Base-by-base conservation (phyloP, 2,113 vertebrate genomes). In the Anolis sagrei region DNA sequence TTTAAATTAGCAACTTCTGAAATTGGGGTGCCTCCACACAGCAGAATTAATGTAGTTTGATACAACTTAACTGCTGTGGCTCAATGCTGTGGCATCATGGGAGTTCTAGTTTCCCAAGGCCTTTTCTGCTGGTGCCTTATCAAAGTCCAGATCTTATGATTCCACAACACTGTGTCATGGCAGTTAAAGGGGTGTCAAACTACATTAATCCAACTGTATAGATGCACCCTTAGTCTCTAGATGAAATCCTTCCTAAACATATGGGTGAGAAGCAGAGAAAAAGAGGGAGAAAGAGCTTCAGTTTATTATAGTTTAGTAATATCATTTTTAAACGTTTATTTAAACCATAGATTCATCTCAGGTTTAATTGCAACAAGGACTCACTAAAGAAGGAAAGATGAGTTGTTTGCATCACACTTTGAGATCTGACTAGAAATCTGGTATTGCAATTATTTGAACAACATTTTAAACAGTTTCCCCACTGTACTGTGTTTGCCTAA, bases 381-480 rank as follows among this genome's bases (percentile, higher is more conserved):
- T 82, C 27, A 13, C 62, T n/a, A 68, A 87, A 5, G 76, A 34
- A 68, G 36, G 8, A 89, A 39, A n/a, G 39, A 44, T 88, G 61
- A 27, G 3, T 83, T 75, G 80, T 83, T 76, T 88, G 87, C 78
- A 89, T 39, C 78, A 88, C 83, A 86, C 84, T 81, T 77, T 44
- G 62, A 44, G 27, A 76, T 79, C 36, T 84, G 78, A 83, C 87
- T 90, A 88, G 86, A 89, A 94, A 93, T 86, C 89, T 86, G 86
- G 89, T 91, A 88, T 89, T 91, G 86, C 88, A 92, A 86, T 93
- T 92, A 93, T 54, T 87, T 76, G 84, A 90, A 89, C 90, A 92
- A 90, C 82, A 76, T 74, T 82, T 89, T 69, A 84, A 89, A 84
- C 93, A 93, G 93, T 94, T 89, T 89, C 82, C 91, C 64, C 84